Conservation (phyloP, 2,888 invertebrate species). For the Nymphalis polychloros region DNA sequence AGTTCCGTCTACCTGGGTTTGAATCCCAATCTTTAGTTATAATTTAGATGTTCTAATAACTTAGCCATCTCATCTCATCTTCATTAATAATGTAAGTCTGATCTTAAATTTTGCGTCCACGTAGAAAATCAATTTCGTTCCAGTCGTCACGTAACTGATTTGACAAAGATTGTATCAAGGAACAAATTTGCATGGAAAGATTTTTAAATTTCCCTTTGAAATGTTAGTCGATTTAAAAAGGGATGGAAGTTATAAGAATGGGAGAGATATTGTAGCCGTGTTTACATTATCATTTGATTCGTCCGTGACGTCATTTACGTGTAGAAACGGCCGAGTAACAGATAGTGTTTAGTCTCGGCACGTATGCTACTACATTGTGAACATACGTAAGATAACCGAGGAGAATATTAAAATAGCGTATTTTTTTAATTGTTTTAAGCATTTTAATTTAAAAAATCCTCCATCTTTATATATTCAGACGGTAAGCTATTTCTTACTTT, state of each 20-base stretch:
- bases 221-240: slow-evolving; percentile 23
- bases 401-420: not conserved
- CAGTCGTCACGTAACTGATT: slow-evolving; percentile 20
- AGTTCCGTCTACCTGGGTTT: no score
- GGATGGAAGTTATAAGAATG: slow-evolving; percentile 31
- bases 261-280: slow-evolving; percentile 40
- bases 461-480: no score
- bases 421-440: no score
- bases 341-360: slow-evolving; percentile 42
- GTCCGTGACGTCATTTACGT: slow-evolving; percentile 53
- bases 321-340: slow-evolving; percentile 55
- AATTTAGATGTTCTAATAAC: no score
- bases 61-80: no score
- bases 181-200: slow-evolving; percentile 19
- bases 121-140: slow-evolving; percentile 1
- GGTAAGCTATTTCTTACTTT: no score
- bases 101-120: no score
- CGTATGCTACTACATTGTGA: slow-evolving; percentile 24
- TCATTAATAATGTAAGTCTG: no score
- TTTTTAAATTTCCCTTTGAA: slow-evolving; percentile 27
- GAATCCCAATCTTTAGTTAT: no score
- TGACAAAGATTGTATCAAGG: slow-evolving; percentile 16
- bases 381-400: slow-evolving; percentile 26
- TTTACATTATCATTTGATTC: slow-evolving; percentile 54
- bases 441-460: no score